Evolutionary conservation across 1,140 invertebrate genomes (phyloP), one percentile per base, ranked within the genome.

Genomic region (Pissodes strobi): DNA sequence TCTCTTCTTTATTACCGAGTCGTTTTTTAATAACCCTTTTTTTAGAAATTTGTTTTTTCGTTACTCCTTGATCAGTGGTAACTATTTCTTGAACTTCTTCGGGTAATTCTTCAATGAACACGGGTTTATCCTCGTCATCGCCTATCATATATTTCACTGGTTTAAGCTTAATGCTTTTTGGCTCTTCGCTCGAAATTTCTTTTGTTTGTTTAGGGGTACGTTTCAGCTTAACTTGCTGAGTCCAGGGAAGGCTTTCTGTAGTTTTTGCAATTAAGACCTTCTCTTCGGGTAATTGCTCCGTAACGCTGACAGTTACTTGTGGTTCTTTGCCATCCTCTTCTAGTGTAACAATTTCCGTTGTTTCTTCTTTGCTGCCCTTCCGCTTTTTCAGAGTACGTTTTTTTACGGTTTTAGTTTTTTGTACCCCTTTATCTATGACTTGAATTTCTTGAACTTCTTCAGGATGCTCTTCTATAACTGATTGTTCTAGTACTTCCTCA

Each of bases 211-310:
- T n/a, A n/a, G n/a, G n/a, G 2, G 76, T 70, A 64, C 73, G 76
- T 63, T 80, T 82, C 4, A 82, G 41, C 17, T 66, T 71, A 17
- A 81, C 71, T 63, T 74, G 75, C 71, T 82, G 72, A 10, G 74
- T 80, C 80, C 80, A 82, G 10, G 52, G 52, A 15, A 23, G 69
- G 64, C 55, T 72, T 69, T 27, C 63, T 19, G 41, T 6, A n/a
- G 13, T 13, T 2, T 22, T 13, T 38, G 6, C 19, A 19, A 39
- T 43, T 76, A 74, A 43, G 78, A 8, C 71, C 38, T 10, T 46
- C 27, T 25, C 70, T 51, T 75, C 64, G 13, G 25, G 12, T 60
- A 68, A 61, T 57, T 66, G 57, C 62, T 65, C 66, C 51, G 67
- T 65, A 63, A 73, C 69, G 38, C 53, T 34, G 13, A 61, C 30